Evolutionary conservation across 1,140 invertebrate genomes (phyloP).

Genomic region (Musca vetustissima): DNA sequence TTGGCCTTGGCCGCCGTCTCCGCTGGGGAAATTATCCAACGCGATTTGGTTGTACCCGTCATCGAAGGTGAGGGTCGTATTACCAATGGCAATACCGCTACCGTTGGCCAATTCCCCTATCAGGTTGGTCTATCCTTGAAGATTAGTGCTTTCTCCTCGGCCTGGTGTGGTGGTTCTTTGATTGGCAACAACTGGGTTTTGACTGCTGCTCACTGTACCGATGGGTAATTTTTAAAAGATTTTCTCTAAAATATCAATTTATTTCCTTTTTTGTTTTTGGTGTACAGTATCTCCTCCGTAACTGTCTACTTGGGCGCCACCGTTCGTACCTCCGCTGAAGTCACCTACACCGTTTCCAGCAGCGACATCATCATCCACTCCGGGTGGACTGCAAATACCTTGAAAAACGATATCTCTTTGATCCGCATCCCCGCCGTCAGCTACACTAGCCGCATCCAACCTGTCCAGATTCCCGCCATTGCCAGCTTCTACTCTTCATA

Average conservation of each 20-base stretch:
- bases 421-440: constrained; percentile 36
- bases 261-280: no score
- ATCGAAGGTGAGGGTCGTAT: constrained; percentile 41
- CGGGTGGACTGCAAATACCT: constrained; percentile 21
- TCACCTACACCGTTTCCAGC: constrained; percentile 13
- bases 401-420: constrained; percentile 47
- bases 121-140: constrained; percentile 51
- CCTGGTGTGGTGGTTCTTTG: constrained; percentile 60
- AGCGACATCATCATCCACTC: constrained; percentile 14
- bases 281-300: not conserved
- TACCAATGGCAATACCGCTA: constrained; percentile 41
- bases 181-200: constrained; percentile 61
- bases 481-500: constrained; percentile 41
- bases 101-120: constrained; percentile 51
- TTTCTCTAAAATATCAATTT: no score
- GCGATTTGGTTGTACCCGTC: not conserved
- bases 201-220: constrained; percentile 63
- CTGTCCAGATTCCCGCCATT: constrained; percentile 31
- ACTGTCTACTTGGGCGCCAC: constrained; percentile 22
- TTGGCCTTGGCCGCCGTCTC: constrained; percentile 20
- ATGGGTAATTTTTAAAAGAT: constrained; percentile 38
- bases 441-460: constrained; percentile 27
- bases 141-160: constrained; percentile 27
- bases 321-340: not conserved
- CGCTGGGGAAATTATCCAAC: not conserved